Percentiles rank a stretch among this genome's conserved stretches.
Evolutionary conservation across 2,797 vertebrate species (phyloP).

Genomic region (Bradypodion pumilum): DNA sequence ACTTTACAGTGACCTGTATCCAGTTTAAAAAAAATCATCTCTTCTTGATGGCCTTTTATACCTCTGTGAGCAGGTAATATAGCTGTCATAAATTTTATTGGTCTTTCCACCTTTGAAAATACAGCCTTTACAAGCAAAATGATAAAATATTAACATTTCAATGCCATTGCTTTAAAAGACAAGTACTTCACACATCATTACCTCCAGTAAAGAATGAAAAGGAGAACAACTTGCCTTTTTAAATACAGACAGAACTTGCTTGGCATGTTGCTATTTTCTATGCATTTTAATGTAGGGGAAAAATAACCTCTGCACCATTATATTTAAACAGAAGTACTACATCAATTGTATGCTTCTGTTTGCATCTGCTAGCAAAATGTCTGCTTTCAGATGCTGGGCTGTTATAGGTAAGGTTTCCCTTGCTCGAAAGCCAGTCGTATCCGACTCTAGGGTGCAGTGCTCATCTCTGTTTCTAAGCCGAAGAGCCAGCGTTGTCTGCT

Average conservation of each 20-base stretch:
- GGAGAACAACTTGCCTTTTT: slow-evolving; percentile 12
- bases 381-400: neutral
- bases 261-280: neutral
- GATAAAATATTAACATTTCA: slow-evolving; percentile 64
- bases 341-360: neutral
- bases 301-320: neutral
- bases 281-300: neutral
- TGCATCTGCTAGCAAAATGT: neutral
- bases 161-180: neutral
- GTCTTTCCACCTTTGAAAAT: slow-evolving; percentile 67
- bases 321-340: neutral
- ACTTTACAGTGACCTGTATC: neutral
- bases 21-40: neutral
- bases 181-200: slow-evolving; percentile 5
- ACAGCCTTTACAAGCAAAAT: slow-evolving; percentile 42
- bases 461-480: no score
- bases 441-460: no score
- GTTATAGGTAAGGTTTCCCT: no score
- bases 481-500: no score
- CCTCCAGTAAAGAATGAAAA: neutral
- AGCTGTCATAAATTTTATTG: slow-evolving; percentile 65
- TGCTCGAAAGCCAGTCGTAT: no score
- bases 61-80: slow-evolving; percentile 46
- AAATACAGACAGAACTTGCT: neutral
- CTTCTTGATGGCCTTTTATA: slow-evolving; percentile 56